Evolutionary conservation across 2,797 vertebrate genomes (phyloP), one percentile per base, ranked within the genome.

Genomic region (Stomatorhinus walkeri): DNA sequence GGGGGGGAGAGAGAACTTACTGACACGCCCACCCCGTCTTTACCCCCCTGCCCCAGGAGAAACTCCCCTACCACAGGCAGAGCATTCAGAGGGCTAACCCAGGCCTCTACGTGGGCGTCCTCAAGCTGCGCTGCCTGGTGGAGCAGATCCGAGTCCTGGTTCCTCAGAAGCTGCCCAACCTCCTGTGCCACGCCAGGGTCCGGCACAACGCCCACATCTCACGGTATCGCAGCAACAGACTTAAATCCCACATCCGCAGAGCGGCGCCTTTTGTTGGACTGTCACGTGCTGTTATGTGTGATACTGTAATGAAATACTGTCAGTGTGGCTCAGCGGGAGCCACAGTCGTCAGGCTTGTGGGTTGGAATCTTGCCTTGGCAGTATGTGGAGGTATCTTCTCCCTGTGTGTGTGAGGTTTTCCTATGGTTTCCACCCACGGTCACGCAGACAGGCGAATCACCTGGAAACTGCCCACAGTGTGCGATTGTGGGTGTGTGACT

Each of bases 131-230:
- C 91, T 96, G 96, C 92, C 95, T 95, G 0, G 95, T 96, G 9
- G 95, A 96, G 43, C 95, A 96, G 94, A 96, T 96, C 91, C 83
- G 94, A 85, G 94, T 96, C 54, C 93, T 96, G 92, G 96, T 96
- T n/a, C 94, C 95, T 0, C 94, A 93, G 91, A 94, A 92, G 90
- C 90, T 96, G 79, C 96, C 96, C 85, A 96, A 95, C 76, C 92
- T 96, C 3, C 94, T 96, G 2, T 95, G 94, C 91, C 95, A 96
- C 91, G 92, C 94, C 0, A 92, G 95, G 12, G 93, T 96, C 88
- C 92, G 95, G 87, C 94, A 93, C 91, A 95, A 95, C 0, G 89
- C 93, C 9, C 95, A 96, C 14, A 93, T 96, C 16, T 92, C 95
- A 89, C 94, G 95, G 96, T 96, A 92, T 90, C 12, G 49, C 19